These are phyloP conservation scores for Lagocephalus sceleratus DNA, from an alignment of 2,797 vertebrate genomes.

Conservation along the genomic window DNA sequence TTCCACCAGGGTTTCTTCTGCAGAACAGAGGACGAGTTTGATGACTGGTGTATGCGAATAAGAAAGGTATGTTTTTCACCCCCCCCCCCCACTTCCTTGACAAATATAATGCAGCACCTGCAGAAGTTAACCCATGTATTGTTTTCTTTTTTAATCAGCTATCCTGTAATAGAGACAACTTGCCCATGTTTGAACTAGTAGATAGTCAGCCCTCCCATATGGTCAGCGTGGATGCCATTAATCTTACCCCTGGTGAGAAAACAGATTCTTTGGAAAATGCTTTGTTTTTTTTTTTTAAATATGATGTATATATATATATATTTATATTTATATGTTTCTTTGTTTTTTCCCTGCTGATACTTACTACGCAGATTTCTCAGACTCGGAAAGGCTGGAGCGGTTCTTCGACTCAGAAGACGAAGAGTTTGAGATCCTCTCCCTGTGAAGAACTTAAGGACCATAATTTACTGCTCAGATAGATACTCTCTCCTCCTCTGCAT, in stretches of 20 bases:
- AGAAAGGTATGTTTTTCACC: constrained; percentile 80
- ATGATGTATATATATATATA: too few relatives aligned
- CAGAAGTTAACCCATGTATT: neutral
- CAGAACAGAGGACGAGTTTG: constrained; percentile 93
- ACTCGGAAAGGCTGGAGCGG: constrained; percentile 89
- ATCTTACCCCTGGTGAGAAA: constrained; percentile 90
- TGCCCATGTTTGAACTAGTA: constrained; percentile 97
- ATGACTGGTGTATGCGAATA: constrained; percentile 93
- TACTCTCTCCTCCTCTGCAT: constrained; percentile 50
- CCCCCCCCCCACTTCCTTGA: neutral
- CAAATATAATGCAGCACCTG: neutral
- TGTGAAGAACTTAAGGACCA: constrained; percentile 75
- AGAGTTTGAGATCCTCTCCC: constrained; percentile 97
- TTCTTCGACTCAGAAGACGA: constrained; percentile 99
- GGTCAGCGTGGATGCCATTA: constrained; percentile 87
- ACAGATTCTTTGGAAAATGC: neutral
- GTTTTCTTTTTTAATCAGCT: constrained; percentile 72
- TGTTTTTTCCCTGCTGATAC: too few relatives aligned
- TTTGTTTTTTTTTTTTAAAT: too few relatives aligned
- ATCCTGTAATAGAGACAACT: constrained; percentile 84
- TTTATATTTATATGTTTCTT: too few relatives aligned
- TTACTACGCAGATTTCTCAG: constrained; percentile 85
- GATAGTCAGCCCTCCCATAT: constrained; percentile 92
- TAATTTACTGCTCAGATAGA: constrained; percentile 46
- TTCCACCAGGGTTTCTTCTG: constrained; percentile 92